Percentiles rank a stretch among this genome's conserved stretches.
phyloP scores from a whole-genome alignment of 2,113 vertebrate genomes.

The Tragelaphus imberbis region DNA sequence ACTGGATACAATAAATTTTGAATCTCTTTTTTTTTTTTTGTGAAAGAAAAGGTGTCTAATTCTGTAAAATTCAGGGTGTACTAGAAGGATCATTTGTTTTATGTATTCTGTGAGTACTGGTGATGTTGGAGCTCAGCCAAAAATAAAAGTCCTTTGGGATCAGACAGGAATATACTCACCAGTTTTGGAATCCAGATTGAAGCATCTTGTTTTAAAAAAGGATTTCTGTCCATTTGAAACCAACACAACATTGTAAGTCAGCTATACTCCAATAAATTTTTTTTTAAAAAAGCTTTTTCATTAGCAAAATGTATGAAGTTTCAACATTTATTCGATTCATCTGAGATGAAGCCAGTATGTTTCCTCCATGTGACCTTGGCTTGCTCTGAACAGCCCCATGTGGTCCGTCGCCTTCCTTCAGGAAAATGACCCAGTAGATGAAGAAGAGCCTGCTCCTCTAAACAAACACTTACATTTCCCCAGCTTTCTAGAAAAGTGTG shows the following conservation, averaged over 20 bases:
- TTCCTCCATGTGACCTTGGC: constrained; percentile 12
- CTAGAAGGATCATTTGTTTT: background rate
- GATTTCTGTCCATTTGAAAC: background rate
- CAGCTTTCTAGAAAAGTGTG: constrained; percentile 4
- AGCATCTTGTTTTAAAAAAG: constrained; percentile 5
- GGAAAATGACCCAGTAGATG: constrained; percentile 35
- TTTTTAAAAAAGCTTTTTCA: background rate
- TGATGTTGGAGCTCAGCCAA: background rate
- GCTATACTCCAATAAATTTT: background rate
- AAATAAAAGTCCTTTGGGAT: background rate
- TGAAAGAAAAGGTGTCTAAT: background rate
- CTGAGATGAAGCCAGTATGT: constrained; percentile 37
- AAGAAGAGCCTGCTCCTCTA: background rate
- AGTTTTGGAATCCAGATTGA: background rate
- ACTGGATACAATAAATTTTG: background rate
- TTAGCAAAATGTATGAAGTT: background rate
- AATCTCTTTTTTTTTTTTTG: background rate
- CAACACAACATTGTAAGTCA: background rate
- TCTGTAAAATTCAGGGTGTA: background rate
- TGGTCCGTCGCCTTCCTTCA: background rate
- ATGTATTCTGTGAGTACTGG: background rate
- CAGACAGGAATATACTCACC: background rate
- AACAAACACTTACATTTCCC: background rate
- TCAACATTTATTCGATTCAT: constrained; percentile 4
- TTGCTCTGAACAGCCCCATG: background rate